Evolutionary conservation across 2,888 invertebrate genomes (phyloP).

Genomic region (Homarus gammarus): DNA sequence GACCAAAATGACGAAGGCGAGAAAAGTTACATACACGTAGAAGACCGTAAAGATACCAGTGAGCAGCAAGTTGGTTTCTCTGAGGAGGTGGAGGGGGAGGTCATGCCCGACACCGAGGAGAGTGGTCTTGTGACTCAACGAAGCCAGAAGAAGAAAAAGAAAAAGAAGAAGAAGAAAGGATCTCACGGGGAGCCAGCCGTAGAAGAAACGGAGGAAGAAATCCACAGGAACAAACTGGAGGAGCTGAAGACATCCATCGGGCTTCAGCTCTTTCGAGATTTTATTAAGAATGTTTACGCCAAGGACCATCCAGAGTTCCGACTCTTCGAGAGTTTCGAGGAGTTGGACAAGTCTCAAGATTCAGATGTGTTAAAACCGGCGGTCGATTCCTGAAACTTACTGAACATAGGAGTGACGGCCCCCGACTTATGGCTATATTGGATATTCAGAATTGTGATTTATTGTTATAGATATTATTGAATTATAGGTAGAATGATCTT

Average conservation of each 20-base stretch:
- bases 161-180: conserved; percentile 18
- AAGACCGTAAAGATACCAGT: neutral
- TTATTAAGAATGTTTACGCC: conserved; percentile 50
- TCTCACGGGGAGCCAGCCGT: neutral
- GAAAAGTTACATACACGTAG: neutral
- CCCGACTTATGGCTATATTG: too few relatives aligned
- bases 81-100: neutral
- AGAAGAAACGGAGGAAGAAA: conserved; percentile 36
- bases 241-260: conserved; percentile 44
- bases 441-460: too few relatives aligned
- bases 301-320: conserved; percentile 38
- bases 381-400: neutral
- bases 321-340: conserved; percentile 53
- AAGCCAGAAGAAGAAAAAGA: conserved; percentile 20
- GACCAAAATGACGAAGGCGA: neutral
- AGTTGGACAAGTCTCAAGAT: neutral
- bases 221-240: conserved; percentile 14
- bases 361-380: neutral
- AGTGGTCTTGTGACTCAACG: neutral
- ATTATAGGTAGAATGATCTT: too few relatives aligned
- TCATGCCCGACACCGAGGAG: neutral
- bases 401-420: too few relatives aligned
- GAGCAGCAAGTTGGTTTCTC: neutral
- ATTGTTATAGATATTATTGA: too few relatives aligned
- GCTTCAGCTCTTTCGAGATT: conserved; percentile 45